These are phyloP conservation scores for Macrobrachium nipponense DNA, from an alignment of 1,140 invertebrate species.

Conservation along the genomic window DNA sequence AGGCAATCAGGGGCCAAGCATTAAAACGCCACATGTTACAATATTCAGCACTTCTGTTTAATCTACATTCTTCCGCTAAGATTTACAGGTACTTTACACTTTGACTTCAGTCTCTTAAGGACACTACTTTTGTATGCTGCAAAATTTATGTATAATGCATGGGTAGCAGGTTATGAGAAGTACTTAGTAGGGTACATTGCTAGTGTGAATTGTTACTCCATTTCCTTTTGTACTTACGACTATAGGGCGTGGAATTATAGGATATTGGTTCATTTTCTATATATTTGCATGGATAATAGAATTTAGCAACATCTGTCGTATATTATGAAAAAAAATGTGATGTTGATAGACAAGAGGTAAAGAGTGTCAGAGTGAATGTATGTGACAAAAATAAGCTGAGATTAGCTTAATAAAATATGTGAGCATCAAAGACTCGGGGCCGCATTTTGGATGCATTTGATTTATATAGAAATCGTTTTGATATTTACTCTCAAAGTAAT, in stretches of 20 bases:
- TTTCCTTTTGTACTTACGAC: slow-evolving; percentile 61
- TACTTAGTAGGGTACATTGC: slow-evolving; percentile 60
- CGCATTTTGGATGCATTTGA: slow-evolving; percentile 42
- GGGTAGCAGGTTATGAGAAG: slow-evolving; percentile 58
- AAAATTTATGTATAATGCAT: slow-evolving; percentile 61
- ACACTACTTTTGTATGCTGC: slow-evolving; percentile 61
- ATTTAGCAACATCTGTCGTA: slow-evolving; percentile 60
- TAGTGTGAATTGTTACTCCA: slow-evolving; percentile 56
- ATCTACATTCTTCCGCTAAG: slow-evolving; percentile 61
- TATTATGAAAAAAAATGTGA: slow-evolving; percentile 56
- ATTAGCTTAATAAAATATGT: slow-evolving; percentile 17
- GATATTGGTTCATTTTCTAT: slow-evolving; percentile 59
- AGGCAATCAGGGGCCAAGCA: slow-evolving; percentile 62
- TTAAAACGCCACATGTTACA: slow-evolving; percentile 60
- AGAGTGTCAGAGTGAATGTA: slow-evolving; percentile 53
- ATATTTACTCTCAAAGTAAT: slow-evolving; percentile 3
- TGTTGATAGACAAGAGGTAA: slow-evolving; percentile 58
- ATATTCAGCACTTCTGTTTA: slow-evolving; percentile 57
- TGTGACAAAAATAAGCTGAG: slow-evolving; percentile 16
- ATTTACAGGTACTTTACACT: slow-evolving; percentile 59
- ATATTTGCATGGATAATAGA: slow-evolving; percentile 62
- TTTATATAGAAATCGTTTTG: slow-evolving; percentile 8
- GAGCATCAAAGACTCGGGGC: slow-evolving; percentile 40
- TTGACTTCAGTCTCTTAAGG: slow-evolving; percentile 58
- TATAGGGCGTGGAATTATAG: slow-evolving; percentile 60